Percentiles rank a stretch among this genome's conserved stretches.
phyloP scores from a whole-genome alignment of 2,888 invertebrate species.

The Agrochola lychnidis region DNA sequence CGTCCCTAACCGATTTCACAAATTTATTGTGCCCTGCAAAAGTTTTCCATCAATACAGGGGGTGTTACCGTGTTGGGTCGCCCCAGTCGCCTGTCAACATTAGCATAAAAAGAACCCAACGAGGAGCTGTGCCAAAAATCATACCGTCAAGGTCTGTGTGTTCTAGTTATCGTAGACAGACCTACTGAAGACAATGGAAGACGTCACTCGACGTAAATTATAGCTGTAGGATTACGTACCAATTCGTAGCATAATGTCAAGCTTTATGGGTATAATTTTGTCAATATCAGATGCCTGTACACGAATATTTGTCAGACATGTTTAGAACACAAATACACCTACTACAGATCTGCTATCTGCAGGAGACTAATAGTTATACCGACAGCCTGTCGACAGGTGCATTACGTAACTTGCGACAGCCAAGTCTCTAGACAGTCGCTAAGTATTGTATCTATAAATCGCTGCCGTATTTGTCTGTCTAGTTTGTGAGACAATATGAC shows the following conservation, averaged over 20 bases:
- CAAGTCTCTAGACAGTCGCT: slow-evolving; percentile 7
- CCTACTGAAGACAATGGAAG: slow-evolving; percentile 33
- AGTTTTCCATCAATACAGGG: slow-evolving; percentile 51
- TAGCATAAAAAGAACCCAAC: slow-evolving; percentile 56
- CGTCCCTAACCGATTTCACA: slow-evolving; percentile 51
- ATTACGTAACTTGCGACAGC: slow-evolving; percentile 36
- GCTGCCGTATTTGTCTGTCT: slow-evolving; percentile 49
- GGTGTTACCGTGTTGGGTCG: slow-evolving; percentile 41
- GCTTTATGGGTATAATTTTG: slow-evolving; percentile 4
- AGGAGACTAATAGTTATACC: slow-evolving; percentile 17
- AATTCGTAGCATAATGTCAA: slow-evolving; percentile 9
- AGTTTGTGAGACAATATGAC: slow-evolving; percentile 52
- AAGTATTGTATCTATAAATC: slow-evolving; percentile 34
- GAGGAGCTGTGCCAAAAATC: slow-evolving; percentile 60
- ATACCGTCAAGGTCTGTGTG: slow-evolving; percentile 57
- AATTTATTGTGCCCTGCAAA: slow-evolving; percentile 57
- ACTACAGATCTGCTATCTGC: slow-evolving; percentile 5
- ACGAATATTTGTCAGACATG: slow-evolving; percentile 8
- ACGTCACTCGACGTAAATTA: slow-evolving; percentile 26
- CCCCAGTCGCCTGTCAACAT: slow-evolving; percentile 46
- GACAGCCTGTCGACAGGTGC: slow-evolving; percentile 15
- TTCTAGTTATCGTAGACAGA: slow-evolving; percentile 53
- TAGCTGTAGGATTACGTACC: slow-evolving; percentile 12
- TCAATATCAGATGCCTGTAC: slow-evolving; percentile 25
- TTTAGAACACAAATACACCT: slow-evolving; percentile 26